Evolutionary conservation across 2,113 vertebrate genomes (phyloP).

Genomic region (Varanus komodoensis): DNA sequence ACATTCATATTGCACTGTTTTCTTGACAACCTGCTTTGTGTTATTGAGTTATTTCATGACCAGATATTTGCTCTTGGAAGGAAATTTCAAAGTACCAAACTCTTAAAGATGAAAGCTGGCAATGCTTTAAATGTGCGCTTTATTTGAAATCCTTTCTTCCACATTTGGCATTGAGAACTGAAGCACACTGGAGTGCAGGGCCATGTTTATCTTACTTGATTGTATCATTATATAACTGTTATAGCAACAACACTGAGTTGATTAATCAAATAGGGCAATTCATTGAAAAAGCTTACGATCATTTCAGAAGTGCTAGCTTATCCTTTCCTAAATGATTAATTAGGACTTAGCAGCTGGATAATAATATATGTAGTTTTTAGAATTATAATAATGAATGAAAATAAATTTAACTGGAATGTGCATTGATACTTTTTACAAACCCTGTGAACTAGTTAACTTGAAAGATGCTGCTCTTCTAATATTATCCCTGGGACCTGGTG

Average conservation of each 20-base stretch:
- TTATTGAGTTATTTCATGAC: background rate
- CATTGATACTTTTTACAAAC: too few relatives aligned
- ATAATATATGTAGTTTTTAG: too few relatives aligned
- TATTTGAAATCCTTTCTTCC: background rate
- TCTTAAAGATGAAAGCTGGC: background rate
- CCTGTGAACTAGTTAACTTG: too few relatives aligned
- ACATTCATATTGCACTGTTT: background rate
- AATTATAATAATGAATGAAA: too few relatives aligned
- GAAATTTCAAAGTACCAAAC: background rate
- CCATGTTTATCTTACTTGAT: conserved; percentile 7
- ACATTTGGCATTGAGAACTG: background rate
- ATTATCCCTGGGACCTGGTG: too few relatives aligned
- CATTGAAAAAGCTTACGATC: background rate
- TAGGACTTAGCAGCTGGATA: background rate
- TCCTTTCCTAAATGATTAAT: background rate
- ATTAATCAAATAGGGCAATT: background rate
- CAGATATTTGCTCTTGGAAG: background rate
- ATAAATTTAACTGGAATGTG: too few relatives aligned
- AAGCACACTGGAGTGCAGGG: background rate
- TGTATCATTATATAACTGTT: background rate
- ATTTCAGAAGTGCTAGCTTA: background rate
- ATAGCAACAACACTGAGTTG: background rate
- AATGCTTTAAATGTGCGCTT: background rate
- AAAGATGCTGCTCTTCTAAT: too few relatives aligned
- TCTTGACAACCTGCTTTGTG: background rate